Base-by-base conservation (phyloP, 2,113 vertebrate species). In the Cryptomyrus ogoouensis region DNA sequence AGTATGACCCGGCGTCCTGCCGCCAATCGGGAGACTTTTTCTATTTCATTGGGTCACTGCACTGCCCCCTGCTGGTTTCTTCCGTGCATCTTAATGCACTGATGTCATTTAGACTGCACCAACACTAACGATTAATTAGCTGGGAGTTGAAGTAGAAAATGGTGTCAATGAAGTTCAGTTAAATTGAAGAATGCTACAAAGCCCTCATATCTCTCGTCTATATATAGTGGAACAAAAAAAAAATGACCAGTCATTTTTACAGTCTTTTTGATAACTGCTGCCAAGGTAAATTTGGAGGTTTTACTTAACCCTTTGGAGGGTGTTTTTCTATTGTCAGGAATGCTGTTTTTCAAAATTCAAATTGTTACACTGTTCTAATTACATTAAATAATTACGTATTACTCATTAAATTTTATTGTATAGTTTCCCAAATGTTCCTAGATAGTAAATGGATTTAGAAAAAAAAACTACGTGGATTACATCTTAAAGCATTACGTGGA, bases 61-160 rank as follows among this genome's bases (percentile, higher is more conserved):
- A 35, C 35, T 35, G 35, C 27, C 87, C 39, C 62, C 85, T 88
- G 58, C 84, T 90, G 66, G 70, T 39, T 90, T 66, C 44, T 66
- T 62, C 47, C 31, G 27, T 24, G 87, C 90, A 88, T 62, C 66
- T 24, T 83, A 90, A 44, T 90, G 90, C 90, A 90, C 90, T 88
- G 90, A 88, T 84, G 44, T 83, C 83, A 62, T 83, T 53, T 56
- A 58, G 39, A 83, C 46, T 88, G 47, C 10, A 17, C 83, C 85
- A 83, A 52, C 80, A 58, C 27, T 83, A 24, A 49, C 47, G 2
- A 83, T 47, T 80, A 6, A 87, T 24, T 52, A 74, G 44, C 53
- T 27, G 62, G 49, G 49, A 52, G 80, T 52, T 42, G 80, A 87
- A 83, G 31, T 88, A 80, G 31, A 39, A 44, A 46, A 0, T 31